Base-by-base conservation (phyloP, 2,888 invertebrate genomes). In the Thyatira batis region DNA sequence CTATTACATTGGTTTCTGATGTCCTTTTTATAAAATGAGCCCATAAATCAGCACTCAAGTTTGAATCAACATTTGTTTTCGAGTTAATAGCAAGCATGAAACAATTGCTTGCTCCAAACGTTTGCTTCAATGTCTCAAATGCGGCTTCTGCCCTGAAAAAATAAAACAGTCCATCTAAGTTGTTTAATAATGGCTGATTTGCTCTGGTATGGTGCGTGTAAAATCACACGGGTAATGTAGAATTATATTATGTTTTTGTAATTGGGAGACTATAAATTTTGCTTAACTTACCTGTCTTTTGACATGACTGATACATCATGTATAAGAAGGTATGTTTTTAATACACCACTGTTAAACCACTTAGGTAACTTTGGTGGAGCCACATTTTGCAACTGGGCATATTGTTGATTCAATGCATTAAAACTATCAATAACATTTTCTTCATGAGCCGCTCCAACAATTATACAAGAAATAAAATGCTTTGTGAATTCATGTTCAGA, bases 401-500 rank as follows among this genome's bases (percentile, higher is more conserved):
- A 94, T 66, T 95, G 95, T 75, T 97, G 96, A 54, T 95, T 95
- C 77, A 98, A 92, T 63, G 94, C 93, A 74, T 95, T 95, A 68
- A 98, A 95, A 61, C 95, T 95, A 65, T 97, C 97, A 57, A 97
- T 85, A 5, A 98, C 96, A 90, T 95, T 95, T 0, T 94, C 93
- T 82, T 96, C 96, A 28, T 93, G 87, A 28, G 95, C 94, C 20
- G 95, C 95, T 20, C 95, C 93, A 11, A 96, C 95, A 70, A 97
- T 93, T 73, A 97, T 94, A 80, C 97, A 97, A 11, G 96, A 96
- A 51, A 97, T 80, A 76, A 96, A 96, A 84, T 98, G 97, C 76
- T 97, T 96, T 0, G 98, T 96, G 78, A 98, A 99, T 88, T 99
- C 99, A 92, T 99, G 99, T 78, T 99, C 99, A 3, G 96, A 96